Base-by-base conservation (phyloP, 2,888 invertebrate species). In the Eupithecia dodoneata region DNA sequence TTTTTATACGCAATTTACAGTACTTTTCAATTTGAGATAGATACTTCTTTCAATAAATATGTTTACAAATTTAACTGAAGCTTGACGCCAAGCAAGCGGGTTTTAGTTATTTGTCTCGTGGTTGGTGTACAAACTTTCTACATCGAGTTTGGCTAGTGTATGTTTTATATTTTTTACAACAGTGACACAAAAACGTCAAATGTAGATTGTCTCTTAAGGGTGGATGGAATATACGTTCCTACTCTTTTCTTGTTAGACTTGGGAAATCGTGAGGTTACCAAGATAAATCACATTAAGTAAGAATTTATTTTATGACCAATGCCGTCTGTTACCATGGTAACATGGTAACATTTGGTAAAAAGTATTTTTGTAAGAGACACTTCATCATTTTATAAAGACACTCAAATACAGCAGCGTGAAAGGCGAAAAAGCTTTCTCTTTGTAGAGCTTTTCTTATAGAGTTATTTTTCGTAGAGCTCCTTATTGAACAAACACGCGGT, bases 381-480 rank as follows among this genome's bases (percentile, higher is more conserved):
- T 44, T 45, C 67, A 44, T 44, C 44, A 69, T 44, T 69, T 69
- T 69, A 69, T 45, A 69, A 69, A 44, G 67, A 10, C n/a, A 44
- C 67, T 44, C 30, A 30, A 30, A 30, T 66, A 41, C 66, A 4
- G 13, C 41, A 15, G 42, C 42, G 9, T 15, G 45, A n/a, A 42
- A 4, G 41, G 67, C 42, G 42, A 9, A 45, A 69, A 18, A 15
- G 10, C 42, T 41, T 7, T 15, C 42, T 42, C 12, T 42, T 65
- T 41, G 7, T 13, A 42, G 42, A 13, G 15, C 42, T 15, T 44
- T 44, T 44, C 10, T 44, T 69, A n/a, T 44, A 45, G 10, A 67
- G 42, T 9, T 2, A n/a, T 18, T 30, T 63, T 63, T 63, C 30
- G 67, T 69, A 45, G 44, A 44, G n/a, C 44, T 67, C 1, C n/a